Conservation (phyloP, 2,888 invertebrate genomes). For the Physocephala rufipes region DNA sequence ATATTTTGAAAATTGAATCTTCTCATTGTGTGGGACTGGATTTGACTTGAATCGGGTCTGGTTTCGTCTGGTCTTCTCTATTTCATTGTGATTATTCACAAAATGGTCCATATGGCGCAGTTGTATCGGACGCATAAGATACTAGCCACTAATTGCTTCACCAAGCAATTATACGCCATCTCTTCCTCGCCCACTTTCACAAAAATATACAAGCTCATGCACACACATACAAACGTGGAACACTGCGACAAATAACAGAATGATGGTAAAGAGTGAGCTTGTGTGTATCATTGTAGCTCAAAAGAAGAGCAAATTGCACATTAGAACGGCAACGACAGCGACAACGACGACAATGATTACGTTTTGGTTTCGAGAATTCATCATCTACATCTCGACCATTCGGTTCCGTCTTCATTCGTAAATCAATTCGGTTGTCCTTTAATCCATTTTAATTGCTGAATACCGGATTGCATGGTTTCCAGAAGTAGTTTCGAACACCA, state of each 20-base stretch:
- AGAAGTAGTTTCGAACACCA: not conserved
- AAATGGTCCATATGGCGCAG: not conserved
- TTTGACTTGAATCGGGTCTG: no score
- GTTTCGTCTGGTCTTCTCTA: not conserved
- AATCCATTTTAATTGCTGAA: slow-evolving; percentile 51
- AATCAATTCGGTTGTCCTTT: slow-evolving; percentile 54
- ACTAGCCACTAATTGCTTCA: slow-evolving; percentile 61
- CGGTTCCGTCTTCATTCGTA: slow-evolving; percentile 58
- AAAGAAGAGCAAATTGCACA: no score
- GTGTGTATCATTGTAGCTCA: no score
- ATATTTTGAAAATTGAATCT: slow-evolving; percentile 30
- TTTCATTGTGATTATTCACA: not conserved
- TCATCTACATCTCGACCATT: slow-evolving; percentile 59
- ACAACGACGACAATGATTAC: not conserved
- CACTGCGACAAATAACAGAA: no score
- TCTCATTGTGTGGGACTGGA: slow-evolving; percentile 13
- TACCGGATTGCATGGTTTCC: not conserved
- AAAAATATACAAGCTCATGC: slow-evolving; percentile 33
- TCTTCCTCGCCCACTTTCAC: slow-evolving; percentile 50
- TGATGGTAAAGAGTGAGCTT: no score
- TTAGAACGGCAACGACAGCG: no score
- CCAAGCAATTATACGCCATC: slow-evolving; percentile 63
- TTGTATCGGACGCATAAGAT: slow-evolving; percentile 50
- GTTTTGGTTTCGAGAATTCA: slow-evolving; percentile 43
- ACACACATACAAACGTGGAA: slow-evolving; percentile 27